A percentile compares a stretch with the other conserved stretches of the same genome.
phyloP scores from a whole-genome alignment of 1,140 invertebrate genomes.

The Elymnias hypermnestra region DNA sequence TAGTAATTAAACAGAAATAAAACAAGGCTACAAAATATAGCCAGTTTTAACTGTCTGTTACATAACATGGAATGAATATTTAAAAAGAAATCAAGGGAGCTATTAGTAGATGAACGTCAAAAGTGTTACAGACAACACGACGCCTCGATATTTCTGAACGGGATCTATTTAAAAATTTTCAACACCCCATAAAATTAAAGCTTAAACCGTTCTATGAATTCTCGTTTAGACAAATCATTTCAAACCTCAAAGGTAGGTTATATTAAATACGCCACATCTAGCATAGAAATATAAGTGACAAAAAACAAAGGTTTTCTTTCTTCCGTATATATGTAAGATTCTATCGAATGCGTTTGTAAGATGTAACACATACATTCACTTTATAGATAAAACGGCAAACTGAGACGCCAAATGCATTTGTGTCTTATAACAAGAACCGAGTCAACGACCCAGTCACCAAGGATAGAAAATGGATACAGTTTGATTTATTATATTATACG shows the following conservation, averaged over 20 bases:
- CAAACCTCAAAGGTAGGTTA: not conserved
- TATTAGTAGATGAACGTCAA: slow-evolving; percentile 13
- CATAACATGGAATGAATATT: slow-evolving; percentile 2
- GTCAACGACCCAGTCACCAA: slow-evolving; percentile 56
- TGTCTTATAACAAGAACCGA: slow-evolving; percentile 44
- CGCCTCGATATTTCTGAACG: slow-evolving; percentile 15
- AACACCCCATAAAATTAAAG: slow-evolving; percentile 10
- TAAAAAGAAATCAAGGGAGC: slow-evolving; percentile 15
- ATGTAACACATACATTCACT: slow-evolving; percentile 34
- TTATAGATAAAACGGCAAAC: slow-evolving; percentile 38
- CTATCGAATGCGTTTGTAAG: slow-evolving; percentile 21
- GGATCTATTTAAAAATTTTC: slow-evolving; percentile 21
- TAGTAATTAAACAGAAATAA: not conserved
- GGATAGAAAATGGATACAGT: slow-evolving; percentile 51
- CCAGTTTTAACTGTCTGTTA: not conserved
- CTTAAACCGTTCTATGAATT: slow-evolving; percentile 4
- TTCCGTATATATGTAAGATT: slow-evolving; percentile 15
- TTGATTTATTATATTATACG: slow-evolving; percentile 22
- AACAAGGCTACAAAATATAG: not conserved
- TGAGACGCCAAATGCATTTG: slow-evolving; percentile 47
- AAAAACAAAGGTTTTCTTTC: slow-evolving; percentile 13
- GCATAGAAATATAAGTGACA: slow-evolving; percentile 2
- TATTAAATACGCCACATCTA: not conserved
- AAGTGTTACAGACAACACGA: slow-evolving; percentile 21
- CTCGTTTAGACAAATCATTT: not conserved